A percentile compares a stretch with the other conserved stretches of the same genome.
Evolutionary conservation across 2,888 invertebrate genomes (phyloP).

Genomic region (Drosophila algonquin): DNA sequence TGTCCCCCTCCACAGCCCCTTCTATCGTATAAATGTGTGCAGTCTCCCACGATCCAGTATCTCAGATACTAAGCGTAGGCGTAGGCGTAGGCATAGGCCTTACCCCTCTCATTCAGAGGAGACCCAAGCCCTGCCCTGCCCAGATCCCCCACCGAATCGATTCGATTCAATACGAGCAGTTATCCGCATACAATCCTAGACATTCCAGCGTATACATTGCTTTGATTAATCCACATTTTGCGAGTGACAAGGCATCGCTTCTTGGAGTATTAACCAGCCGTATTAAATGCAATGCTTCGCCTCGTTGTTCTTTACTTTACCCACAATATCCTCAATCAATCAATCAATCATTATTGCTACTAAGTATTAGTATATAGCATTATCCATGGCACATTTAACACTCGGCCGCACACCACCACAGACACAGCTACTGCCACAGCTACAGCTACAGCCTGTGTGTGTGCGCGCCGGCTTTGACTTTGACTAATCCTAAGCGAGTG

Average conservation of each 20-base stretch:
- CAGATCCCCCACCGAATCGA: neutral
- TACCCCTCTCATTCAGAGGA: neutral
- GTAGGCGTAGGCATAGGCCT: neutral
- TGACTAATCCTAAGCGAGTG: constrained; percentile 33
- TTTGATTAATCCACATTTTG: constrained; percentile 38
- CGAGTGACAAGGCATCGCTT: constrained; percentile 27
- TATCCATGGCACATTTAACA: constrained; percentile 18
- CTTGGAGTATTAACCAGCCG: constrained; percentile 36
- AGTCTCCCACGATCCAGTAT: no score
- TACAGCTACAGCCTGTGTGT: neutral
- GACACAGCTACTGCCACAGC: no score
- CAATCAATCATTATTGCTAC: constrained; percentile 4
- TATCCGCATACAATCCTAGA: constrained; percentile 15
- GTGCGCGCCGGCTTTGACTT: constrained; percentile 5
- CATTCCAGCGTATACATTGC: constrained; percentile 21
- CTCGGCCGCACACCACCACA: neutral
- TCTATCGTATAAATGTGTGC: constrained; percentile 21
- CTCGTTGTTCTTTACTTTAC: constrained; percentile 1
- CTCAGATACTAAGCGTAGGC: neutral
- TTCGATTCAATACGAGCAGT: constrained; percentile 12
- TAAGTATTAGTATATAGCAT: constrained; percentile 17
- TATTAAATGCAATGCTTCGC: constrained; percentile 19
- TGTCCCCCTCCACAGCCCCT: constrained; percentile 60
- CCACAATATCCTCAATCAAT: neutral
- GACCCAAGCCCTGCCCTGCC: neutral